Evolutionary conservation across 1,140 invertebrate species (phyloP).

Genomic region (Lysiphlebus fabarum): DNA sequence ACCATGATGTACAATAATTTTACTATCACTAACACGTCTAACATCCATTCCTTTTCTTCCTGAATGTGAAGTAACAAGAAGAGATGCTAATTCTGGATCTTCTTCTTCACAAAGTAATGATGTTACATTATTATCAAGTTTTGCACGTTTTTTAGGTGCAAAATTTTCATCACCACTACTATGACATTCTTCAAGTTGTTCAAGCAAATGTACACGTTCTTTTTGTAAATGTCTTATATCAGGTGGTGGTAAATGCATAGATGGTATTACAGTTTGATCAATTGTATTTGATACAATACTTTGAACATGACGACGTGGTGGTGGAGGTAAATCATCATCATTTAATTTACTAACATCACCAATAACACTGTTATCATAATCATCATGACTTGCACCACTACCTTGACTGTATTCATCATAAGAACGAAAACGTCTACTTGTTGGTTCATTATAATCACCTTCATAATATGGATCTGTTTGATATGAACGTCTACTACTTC

Average conservation of each 20-base stretch:
- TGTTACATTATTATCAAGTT: constrained; percentile 52
- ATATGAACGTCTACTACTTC: constrained; percentile 45
- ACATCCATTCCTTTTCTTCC: constrained; percentile 58
- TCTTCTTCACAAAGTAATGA: constrained; percentile 54
- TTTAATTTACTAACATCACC: constrained; percentile 43
- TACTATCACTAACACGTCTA: constrained; percentile 55
- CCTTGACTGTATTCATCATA: constrained; percentile 66
- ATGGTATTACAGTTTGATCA: constrained; percentile 40
- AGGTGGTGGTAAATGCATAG: constrained; percentile 50
- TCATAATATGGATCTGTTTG: constrained; percentile 52
- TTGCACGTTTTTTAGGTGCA: constrained; percentile 63
- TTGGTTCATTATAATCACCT: constrained; percentile 53
- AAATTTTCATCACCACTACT: constrained; percentile 70
- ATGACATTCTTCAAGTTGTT: constrained; percentile 70
- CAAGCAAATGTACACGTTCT: constrained; percentile 66
- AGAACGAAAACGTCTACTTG: constrained; percentile 59
- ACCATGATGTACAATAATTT: constrained; percentile 52
- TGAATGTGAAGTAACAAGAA: constrained; percentile 51
- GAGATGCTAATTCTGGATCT: constrained; percentile 52
- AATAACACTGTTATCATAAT: constrained; percentile 49
- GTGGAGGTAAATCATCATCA: constrained; percentile 40
- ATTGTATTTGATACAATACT: constrained; percentile 46
- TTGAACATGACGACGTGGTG: constrained; percentile 41
- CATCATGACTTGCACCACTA: constrained; percentile 62
- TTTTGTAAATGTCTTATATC: constrained; percentile 70